Percentiles rank a stretch among this genome's conserved stretches.
Evolutionary conservation across 2,888 invertebrate species (phyloP).

Genomic region (Dichetophora obliterata): DNA sequence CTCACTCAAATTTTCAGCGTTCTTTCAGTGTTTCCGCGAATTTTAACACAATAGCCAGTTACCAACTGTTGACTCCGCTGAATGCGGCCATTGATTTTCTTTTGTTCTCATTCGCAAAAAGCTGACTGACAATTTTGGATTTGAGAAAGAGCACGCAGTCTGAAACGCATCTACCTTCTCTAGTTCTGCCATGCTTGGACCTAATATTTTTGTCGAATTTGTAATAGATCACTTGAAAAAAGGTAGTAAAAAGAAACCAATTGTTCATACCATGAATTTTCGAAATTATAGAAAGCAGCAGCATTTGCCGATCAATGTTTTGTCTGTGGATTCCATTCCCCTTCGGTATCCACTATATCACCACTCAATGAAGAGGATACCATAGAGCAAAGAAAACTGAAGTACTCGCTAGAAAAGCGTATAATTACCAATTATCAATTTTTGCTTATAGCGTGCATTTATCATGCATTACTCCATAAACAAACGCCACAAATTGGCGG

Average conservation of each 20-base stretch:
- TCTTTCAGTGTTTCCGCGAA: too few species aligned
- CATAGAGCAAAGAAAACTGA: not conserved
- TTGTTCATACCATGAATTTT: constrained; percentile 1
- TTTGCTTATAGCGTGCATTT: constrained; percentile 5
- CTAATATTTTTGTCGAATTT: not conserved
- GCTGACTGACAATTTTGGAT: too few species aligned
- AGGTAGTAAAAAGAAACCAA: not conserved
- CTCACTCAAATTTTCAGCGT: too few species aligned
- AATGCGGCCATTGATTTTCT: too few species aligned
- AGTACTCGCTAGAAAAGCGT: not conserved
- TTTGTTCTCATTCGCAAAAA: too few species aligned
- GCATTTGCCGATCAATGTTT: not conserved
- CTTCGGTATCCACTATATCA: not conserved
- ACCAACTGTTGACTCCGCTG: too few species aligned
- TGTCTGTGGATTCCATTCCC: constrained; percentile 26
- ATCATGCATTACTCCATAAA: not conserved
- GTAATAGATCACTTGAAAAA: constrained; percentile 20
- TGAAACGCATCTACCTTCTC: too few species aligned
- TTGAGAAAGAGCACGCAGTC: too few species aligned
- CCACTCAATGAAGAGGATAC: not conserved
- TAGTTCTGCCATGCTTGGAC: too few species aligned
- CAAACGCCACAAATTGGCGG: constrained; percentile 20
- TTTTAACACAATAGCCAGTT: too few species aligned
- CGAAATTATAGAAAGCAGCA: not conserved
- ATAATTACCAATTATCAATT: not conserved